Base-by-base conservation (phyloP, 2,888 invertebrate species). In the Physocephala rufipes region DNA sequence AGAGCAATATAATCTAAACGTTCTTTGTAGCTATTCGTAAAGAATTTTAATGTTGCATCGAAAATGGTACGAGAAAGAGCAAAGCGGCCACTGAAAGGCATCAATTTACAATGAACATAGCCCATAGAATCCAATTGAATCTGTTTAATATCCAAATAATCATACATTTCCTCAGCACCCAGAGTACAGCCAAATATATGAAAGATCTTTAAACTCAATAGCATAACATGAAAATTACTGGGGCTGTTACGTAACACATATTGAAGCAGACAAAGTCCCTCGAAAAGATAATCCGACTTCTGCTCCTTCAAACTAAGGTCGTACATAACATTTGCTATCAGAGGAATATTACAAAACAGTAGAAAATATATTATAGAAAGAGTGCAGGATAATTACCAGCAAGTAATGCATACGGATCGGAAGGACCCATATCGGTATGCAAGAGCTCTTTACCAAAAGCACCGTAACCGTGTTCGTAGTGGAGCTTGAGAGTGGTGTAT, bases 51-150 rank as follows among this genome's bases (percentile, higher is more conserved):
- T 15, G 95, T 93, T 64, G 90, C 89, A 66, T 93, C 92, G 74
- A 93, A 91, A 74, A 93, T 88, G 71, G 90, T 88, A 68, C 91
- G 88, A 19, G 94, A 92, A 24, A 91, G 87, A 1, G 90, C 87
- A 78, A 92, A 90, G 61, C 93, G 90, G 9, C 93, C 94, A 51
- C 91, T 89, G 12, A 93, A 89, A 24, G 92, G 89, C 70, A 96
- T 87, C 67, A 94, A 89, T 75, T 92, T 92, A 76, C 92, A 90
- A 86, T 94, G 93, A 74, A 93, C 87, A 87, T 94, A 95, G 76
- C 97, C 95, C 84, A 98, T 87, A 0, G 97, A 95, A 85, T 97
- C 95, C 82, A 96, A 88, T 86, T 97, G 97, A 78, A 97, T 91
- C 86, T 97, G 96, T 86, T 98, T 98, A 71, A 95, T 90, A 82